These are phyloP conservation scores for Hippocampus mohnikei DNA, from an alignment of 2,113 vertebrate genomes.

Conservation along the genomic window DNA sequence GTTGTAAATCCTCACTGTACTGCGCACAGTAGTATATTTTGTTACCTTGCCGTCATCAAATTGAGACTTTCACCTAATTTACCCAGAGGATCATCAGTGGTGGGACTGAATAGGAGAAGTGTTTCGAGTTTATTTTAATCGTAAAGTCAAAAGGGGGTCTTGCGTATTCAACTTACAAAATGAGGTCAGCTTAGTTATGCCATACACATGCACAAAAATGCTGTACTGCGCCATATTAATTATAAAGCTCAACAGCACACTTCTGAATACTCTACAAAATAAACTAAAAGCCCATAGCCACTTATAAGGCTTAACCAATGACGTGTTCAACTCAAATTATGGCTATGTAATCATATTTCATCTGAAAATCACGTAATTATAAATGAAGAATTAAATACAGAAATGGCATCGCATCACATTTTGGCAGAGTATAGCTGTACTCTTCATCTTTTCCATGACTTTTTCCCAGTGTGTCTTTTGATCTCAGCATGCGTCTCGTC, in stretches of 20 bases:
- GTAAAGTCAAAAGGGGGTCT: neutral
- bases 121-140: too few species aligned
- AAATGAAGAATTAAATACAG: neutral
- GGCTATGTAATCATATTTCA: neutral
- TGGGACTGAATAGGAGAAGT: too few species aligned
- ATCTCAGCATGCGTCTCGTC: constrained; percentile 60
- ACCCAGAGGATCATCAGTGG: too few species aligned
- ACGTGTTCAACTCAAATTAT: neutral
- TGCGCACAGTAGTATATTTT: neutral
- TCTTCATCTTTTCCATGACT: constrained; percentile 46
- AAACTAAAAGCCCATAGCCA: neutral
- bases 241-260: neutral
- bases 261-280: neutral
- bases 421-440: constrained; percentile 33
- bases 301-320: neutral
- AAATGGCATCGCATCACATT: constrained; percentile 32
- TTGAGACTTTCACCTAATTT: neutral
- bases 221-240: neutral
- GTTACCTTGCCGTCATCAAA: neutral
- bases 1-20: neutral
- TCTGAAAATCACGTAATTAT: neutral
- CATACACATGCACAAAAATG: neutral
- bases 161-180: neutral
- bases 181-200: neutral
- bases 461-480: constrained; percentile 64